Percentiles rank a stretch among this genome's conserved stretches.
These are phyloP conservation scores for Batillaria attramentaria DNA, from an alignment of 1,140 invertebrate genomes.

Conservation along the genomic window DNA sequence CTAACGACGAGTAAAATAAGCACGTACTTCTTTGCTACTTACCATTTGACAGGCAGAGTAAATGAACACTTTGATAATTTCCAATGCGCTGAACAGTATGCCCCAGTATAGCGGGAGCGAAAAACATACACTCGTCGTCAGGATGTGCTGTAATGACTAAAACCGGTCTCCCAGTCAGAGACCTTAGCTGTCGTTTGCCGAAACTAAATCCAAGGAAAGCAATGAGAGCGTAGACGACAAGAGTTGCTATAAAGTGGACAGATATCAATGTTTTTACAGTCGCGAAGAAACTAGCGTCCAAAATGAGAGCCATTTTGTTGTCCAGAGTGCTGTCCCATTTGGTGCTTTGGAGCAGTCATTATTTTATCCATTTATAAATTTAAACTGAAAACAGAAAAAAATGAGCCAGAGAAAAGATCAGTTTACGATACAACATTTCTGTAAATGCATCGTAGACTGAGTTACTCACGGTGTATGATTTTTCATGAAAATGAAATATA, in stretches of 20 bases:
- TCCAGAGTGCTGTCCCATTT: neutral
- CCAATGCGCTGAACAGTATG: conserved; percentile 74
- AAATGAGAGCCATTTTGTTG: neutral
- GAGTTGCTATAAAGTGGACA: neutral
- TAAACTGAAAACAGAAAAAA: no score
- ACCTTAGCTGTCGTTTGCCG: no score
- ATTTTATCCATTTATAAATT: no score
- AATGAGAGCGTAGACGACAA: neutral
- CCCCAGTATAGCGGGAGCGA: conserved; percentile 89
- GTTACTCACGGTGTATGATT: no score
- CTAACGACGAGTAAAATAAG: no score
- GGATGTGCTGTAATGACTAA: conserved; percentile 93
- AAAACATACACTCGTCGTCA: conserved; percentile 97
- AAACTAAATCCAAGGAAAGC: neutral
- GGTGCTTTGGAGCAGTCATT: neutral
- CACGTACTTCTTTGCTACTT: neutral
- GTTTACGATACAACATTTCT: no score
- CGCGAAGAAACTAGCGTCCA: neutral
- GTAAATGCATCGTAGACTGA: no score
- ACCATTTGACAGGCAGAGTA: conserved; percentile 33
- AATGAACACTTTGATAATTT: conserved; percentile 83
- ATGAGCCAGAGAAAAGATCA: no score
- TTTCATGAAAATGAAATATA: no score
- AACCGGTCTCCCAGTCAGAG: conserved; percentile 68
- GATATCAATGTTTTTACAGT: neutral